Percentiles rank a stretch among this genome's conserved stretches.
Evolutionary conservation across 1,140 invertebrate species (phyloP).

Genomic region (Sinella curviseta): DNA sequence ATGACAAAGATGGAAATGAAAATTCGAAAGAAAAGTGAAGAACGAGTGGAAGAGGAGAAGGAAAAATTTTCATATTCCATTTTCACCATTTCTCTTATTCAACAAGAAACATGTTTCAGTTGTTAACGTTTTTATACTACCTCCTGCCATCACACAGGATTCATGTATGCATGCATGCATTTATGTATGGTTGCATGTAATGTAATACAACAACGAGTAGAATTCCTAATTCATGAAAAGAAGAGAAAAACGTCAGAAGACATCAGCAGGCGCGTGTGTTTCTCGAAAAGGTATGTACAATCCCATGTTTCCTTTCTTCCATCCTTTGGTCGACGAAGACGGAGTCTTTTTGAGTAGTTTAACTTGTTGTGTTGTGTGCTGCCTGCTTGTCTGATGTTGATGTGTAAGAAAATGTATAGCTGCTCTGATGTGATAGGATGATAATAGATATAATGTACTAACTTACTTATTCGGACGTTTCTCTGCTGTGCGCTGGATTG

Average conservation of each 20-base stretch:
- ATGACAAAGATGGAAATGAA: slow-evolving; percentile 1
- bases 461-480: background rate
- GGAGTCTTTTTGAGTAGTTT: too few species aligned
- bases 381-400: background rate
- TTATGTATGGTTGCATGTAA: background rate
- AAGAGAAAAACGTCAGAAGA: background rate
- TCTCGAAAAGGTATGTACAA: too few species aligned
- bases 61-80: slow-evolving; percentile 21
- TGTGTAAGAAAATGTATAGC: background rate
- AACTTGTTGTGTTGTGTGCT: background rate
- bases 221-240: background rate
- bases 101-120: background rate
- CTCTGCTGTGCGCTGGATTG: too few species aligned
- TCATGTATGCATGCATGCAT: background rate
- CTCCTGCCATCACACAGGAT: background rate
- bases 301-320: too few species aligned
- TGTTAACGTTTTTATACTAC: background rate
- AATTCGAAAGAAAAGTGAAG: background rate
- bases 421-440: background rate
- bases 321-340: too few species aligned
- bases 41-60: background rate
- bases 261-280: too few species aligned
- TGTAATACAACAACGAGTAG: background rate
- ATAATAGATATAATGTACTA: too few species aligned
- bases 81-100: background rate